Evolutionary conservation across 2,888 invertebrate species (phyloP).

Genomic region (Phortica okadai): DNA sequence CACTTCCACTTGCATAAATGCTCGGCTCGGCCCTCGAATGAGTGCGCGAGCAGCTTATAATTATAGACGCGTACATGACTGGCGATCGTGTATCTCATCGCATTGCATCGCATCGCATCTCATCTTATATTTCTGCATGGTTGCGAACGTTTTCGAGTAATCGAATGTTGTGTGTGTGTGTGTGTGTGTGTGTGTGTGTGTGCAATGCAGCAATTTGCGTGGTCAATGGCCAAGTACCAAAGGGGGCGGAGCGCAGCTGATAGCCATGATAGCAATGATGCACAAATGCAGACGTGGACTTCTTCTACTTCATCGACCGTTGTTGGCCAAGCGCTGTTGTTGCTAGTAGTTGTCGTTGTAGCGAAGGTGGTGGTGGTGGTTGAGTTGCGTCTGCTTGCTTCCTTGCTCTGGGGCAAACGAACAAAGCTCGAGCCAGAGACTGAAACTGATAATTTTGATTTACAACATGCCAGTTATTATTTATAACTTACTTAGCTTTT

Average conservation of each 20-base stretch:
- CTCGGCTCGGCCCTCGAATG: constrained; percentile 35
- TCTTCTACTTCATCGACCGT: constrained; percentile 36
- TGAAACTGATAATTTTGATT: constrained; percentile 76
- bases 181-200: no score
- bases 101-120: constrained; percentile 8
- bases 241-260: not conserved
- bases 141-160: not conserved
- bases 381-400: not conserved
- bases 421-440: constrained; percentile 5
- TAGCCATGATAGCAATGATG: not conserved
- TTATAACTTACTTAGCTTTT: constrained; percentile 76
- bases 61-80: constrained; percentile 54
- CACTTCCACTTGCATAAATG: not conserved
- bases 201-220: constrained; percentile 12
- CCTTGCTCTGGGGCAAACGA: not conserved
- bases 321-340: not conserved
- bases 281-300: constrained; percentile 9
- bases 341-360: not conserved
- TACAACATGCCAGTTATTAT: constrained; percentile 77
- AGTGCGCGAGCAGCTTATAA: constrained; percentile 47
- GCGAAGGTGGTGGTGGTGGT: constrained; percentile 4
- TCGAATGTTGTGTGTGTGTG: not conserved
- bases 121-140: not conserved
- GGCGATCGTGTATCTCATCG: constrained; percentile 26
- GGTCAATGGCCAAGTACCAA: constrained; percentile 13